Evolutionary conservation across 2,888 invertebrate species (phyloP), one percentile per base, ranked within the genome.

Genomic region (Orchesella flavescens): DNA sequence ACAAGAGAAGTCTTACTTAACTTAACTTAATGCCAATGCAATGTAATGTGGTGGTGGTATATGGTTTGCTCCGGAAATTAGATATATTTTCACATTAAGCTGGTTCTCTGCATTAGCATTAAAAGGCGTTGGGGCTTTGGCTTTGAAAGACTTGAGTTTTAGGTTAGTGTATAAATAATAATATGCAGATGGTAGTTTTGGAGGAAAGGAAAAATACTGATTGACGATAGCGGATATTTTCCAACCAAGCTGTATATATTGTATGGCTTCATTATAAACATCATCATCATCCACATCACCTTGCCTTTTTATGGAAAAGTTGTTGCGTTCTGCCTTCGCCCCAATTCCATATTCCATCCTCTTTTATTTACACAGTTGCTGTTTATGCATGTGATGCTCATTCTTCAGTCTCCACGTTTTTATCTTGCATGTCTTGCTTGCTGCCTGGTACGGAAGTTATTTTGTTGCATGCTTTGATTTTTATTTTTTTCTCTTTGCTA

Each of bases 61-160:
- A 57, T 53, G 77, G 72, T 83, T 78, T 55, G 68, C 55, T 81
- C 82, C 84, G 84, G 84, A 85, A 85, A 85, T 85, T 76, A 85
- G 84, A 73, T 74, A 77, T 82, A 82, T 77, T 85, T 78, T 84
- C 77, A 69, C 84, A 82, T 85, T 78, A 78, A 73, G 73, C 53
- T 75, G n/a, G n/a, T n/a, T n/a, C n/a, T n/a, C n/a, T n/a, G 78
- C 84, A 75, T 78, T 77, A 80, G 63, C 34, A 23, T 44, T 34
- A 10, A 1, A n/a, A n/a, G n/a, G n/a, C n/a, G n/a, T 12, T 57
- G n/a, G 19, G 23, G 4, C 3, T 66, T 66, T 66, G 66, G 43
- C 66, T 49, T 68, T 21, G 49, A 49, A 49, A 49, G 49, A 12
- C n/a, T 12, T 49, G 12, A 7, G 44, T n/a, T 15, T 49, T 49